These are phyloP conservation scores for Caenorhabditis sp. DNA, from an alignment of 2,888 invertebrate species.

Conservation along the genomic window DNA sequence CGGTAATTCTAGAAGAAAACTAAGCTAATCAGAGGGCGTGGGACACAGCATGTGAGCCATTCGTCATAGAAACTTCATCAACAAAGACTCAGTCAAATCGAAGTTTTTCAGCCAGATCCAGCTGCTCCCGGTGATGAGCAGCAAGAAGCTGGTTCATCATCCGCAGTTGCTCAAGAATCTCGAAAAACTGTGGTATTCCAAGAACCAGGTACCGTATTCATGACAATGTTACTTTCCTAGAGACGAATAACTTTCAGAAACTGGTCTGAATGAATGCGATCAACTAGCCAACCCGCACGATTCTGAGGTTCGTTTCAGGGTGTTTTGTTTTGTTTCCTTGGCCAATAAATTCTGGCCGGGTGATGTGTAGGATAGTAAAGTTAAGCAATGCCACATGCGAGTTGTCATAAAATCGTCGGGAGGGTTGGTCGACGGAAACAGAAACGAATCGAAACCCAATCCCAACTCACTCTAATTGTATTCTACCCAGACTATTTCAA, in stretches of 20 bases:
- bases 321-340: not conserved
- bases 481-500: too few relatives aligned
- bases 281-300: slow-evolving; percentile 58
- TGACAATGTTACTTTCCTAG: too few relatives aligned
- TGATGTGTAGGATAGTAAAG: slow-evolving; percentile 57
- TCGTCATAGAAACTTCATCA: slow-evolving; percentile 5
- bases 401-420: slow-evolving; percentile 49
- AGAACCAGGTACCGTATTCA: slow-evolving; percentile 59
- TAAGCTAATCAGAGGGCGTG: slow-evolving; percentile 23
- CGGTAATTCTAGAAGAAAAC: slow-evolving; percentile 11
- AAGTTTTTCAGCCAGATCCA: slow-evolving; percentile 38
- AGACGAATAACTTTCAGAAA: too few relatives aligned
- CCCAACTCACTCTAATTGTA: not conserved
- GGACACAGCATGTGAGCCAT: slow-evolving; percentile 16
- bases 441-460: too few relatives aligned
- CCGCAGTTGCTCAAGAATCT: slow-evolving; percentile 49
- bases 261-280: slow-evolving; percentile 41
- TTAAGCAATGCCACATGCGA: slow-evolving; percentile 61
- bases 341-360: slow-evolving; percentile 33
- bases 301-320: slow-evolving; percentile 58
- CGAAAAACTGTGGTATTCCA: slow-evolving; percentile 64
- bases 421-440: not conserved
- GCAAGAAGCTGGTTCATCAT: slow-evolving; percentile 48
- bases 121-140: slow-evolving; percentile 57
- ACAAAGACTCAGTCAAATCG: slow-evolving; percentile 1